These are phyloP conservation scores for Stigmatopora argus DNA, from an alignment of 2,113 vertebrate species.

Conservation along the genomic window DNA sequence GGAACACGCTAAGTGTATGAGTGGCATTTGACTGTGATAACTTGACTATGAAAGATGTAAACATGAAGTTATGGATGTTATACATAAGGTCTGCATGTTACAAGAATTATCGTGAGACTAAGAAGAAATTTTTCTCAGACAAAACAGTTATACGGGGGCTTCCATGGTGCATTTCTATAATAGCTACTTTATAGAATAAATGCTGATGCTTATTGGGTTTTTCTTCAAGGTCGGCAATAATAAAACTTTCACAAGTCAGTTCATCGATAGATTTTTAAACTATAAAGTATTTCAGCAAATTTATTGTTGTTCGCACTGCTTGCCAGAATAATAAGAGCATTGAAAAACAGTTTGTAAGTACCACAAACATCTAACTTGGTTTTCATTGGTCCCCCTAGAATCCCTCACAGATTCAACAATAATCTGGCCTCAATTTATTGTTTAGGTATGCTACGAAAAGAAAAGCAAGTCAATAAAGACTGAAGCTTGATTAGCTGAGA, in stretches of 20 bases:
- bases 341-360: constrained; percentile 38
- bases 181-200: constrained; percentile 29
- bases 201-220: constrained; percentile 24
- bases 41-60: constrained; percentile 6
- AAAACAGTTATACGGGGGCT: constrained; percentile 28
- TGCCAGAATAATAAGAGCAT: constrained; percentile 25
- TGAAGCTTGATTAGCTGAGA: constrained; percentile 12
- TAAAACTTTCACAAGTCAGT: constrained; percentile 37
- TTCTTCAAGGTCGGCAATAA: constrained; percentile 38
- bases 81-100: constrained; percentile 16
- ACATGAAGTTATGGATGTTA: neutral
- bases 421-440: constrained; percentile 18
- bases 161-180: constrained; percentile 18
- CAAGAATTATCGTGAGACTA: constrained; percentile 16
- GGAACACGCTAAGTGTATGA: constrained; percentile 31
- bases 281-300: constrained; percentile 30
- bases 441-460: constrained; percentile 18
- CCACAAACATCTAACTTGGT: constrained; percentile 24
- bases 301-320: constrained; percentile 25
- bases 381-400: constrained; percentile 17
- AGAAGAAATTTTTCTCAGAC: constrained; percentile 30
- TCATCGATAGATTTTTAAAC: constrained; percentile 36
- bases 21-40: constrained; percentile 28
- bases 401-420: constrained; percentile 16
- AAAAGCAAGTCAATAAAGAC: constrained; percentile 20